phyloP scores from a whole-genome alignment of 1,140 invertebrate species.

The Antheraea pernyi region DNA sequence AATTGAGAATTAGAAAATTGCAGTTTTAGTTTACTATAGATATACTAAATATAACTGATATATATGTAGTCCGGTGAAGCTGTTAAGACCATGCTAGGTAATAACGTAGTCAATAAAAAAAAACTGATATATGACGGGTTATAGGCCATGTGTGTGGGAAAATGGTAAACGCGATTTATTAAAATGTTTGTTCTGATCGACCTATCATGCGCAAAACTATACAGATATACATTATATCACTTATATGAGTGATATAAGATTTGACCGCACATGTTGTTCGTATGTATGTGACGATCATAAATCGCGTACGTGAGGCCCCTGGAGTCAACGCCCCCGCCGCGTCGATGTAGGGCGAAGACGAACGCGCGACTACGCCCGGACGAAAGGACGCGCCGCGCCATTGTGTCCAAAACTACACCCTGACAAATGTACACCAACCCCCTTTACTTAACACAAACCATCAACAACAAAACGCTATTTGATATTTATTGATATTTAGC shows the following conservation, averaged over 20 bases:
- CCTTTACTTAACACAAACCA: neutral
- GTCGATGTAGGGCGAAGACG: slow-evolving; percentile 11
- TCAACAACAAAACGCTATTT: too few relatives aligned
- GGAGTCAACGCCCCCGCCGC: slow-evolving; percentile 19
- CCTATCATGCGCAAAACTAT: neutral
- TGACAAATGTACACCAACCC: slow-evolving; percentile 4
- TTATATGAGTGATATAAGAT: neutral
- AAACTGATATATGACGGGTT: too few relatives aligned
- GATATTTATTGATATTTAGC: too few relatives aligned
- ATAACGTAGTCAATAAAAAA: too few relatives aligned
- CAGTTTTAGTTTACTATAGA: too few relatives aligned
- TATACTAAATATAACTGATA: too few relatives aligned
- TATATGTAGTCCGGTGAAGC: too few relatives aligned
- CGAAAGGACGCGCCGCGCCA: slow-evolving; percentile 22
- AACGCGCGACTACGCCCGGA: slow-evolving; percentile 12
- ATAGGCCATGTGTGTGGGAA: too few relatives aligned
- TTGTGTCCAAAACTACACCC: neutral
- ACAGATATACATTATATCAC: neutral
- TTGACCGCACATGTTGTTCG: slow-evolving; percentile 14
- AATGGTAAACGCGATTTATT: too few relatives aligned
- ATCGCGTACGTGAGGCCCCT: slow-evolving; percentile 5
- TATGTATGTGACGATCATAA: slow-evolving; percentile 4
- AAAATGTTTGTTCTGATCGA: too few relatives aligned
- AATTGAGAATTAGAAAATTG: too few relatives aligned
- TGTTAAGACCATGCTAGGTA: too few relatives aligned